Evolutionary conservation across 2,888 invertebrate genomes (phyloP), one percentile per base, ranked within the genome.

Genomic region (Pyrrhia umbra): DNA sequence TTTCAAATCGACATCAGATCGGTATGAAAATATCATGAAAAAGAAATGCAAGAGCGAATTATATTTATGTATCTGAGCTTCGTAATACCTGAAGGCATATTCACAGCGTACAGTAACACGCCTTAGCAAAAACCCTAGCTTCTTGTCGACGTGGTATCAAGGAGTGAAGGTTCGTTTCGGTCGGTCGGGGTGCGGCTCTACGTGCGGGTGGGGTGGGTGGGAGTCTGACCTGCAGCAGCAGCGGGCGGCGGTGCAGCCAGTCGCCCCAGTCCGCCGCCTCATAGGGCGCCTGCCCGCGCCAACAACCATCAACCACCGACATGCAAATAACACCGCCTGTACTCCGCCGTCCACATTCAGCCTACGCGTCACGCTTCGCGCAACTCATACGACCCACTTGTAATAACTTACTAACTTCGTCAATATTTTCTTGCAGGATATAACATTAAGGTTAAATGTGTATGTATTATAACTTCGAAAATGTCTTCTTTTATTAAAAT

Each of bases 201-300:
- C 56, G 60, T 63, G 68, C 56, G 42, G 58, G 54, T 45, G 51
- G 42, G 62, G 62, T 70, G 65, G 67, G 60, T 62, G 61, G 71
- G 63, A 21, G 72, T 88, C 97, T 97, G 97, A 97, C 97, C 97
- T 97, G 97, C 95, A 97, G 96, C 95, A 97, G 96, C 95, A 97
- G 96, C 94, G 97, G 97, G 95, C 97, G 96, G 94, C 93, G 96
- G 95, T 94, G 96, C 94, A 95, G 95, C 96, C 95, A 95, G 93
- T 94, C 95, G 87, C 90, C 88, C 95, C 95, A 95, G 85, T 92
- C 94, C 86, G 86, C 91, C 86, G 86, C 87, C 88, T 93, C 93
- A 88, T 90, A 92, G 90, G 91, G 89, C 91, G 88, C 91, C 93
- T 91, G 93, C 89, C 85, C 90, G 85, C 88, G 89, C 89, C 90